A percentile compares a stretch with the other conserved stretches of the same genome.
Evolutionary conservation across 2,113 vertebrate genomes (phyloP).

Genomic region (Leptosomus discolor): DNA sequence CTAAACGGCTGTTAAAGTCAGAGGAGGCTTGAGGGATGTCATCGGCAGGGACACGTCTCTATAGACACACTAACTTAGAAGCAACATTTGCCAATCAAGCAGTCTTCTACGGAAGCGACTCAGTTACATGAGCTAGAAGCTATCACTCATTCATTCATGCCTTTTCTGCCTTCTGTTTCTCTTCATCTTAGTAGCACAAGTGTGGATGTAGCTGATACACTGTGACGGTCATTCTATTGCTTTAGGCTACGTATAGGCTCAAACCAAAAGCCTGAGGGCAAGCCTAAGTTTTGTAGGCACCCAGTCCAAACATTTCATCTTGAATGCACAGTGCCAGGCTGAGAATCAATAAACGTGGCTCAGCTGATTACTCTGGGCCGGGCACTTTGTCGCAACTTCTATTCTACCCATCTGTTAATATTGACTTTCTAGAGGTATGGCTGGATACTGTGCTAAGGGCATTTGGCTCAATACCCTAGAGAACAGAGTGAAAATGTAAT

Average conservation of each 20-base stretch:
- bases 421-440: not conserved
- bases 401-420: not conserved
- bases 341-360: not conserved
- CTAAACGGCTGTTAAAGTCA: not conserved
- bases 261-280: not conserved
- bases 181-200: not conserved
- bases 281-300: not conserved
- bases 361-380: not conserved
- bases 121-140: not conserved
- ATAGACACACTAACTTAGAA: not conserved
- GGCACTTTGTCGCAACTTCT: not conserved
- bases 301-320: not conserved
- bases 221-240: fast-evolving
- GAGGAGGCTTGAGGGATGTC: not conserved
- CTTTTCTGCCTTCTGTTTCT: not conserved
- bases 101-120: not conserved
- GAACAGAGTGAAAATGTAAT: not conserved
- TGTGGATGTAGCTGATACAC: not conserved
- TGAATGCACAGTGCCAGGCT: not conserved
- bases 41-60: not conserved
- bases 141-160: not conserved
- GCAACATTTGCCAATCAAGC: not conserved
- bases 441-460: not conserved
- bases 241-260: not conserved
- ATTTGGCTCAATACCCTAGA: not conserved